Evolutionary conservation across 2,797 vertebrate species (phyloP).

Genomic region (Nothura maculosa): DNA sequence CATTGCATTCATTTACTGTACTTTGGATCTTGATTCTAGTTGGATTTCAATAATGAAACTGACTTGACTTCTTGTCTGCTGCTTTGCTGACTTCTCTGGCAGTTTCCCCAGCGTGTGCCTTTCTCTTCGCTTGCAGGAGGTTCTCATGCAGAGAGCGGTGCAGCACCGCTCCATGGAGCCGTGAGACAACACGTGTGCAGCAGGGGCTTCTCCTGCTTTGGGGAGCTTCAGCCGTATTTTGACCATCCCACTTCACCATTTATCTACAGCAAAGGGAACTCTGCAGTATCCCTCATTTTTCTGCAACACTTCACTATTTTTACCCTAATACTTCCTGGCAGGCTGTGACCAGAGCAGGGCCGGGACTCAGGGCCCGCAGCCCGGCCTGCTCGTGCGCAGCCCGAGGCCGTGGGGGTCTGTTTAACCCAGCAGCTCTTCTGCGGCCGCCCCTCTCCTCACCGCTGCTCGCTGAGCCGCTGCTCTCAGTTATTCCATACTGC

Average conservation of each 20-base stretch:
- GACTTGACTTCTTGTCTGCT: neutral
- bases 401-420: neutral
- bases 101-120: neutral
- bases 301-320: neutral
- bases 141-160: neutral
- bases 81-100: neutral
- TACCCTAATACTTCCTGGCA: neutral
- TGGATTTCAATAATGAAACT: constrained; percentile 17
- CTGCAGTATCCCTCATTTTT: neutral
- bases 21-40: neutral
- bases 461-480: neutral
- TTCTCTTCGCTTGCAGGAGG: neutral
- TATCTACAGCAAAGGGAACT: neutral
- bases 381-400: neutral
- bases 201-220: neutral
- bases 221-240: neutral
- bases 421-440: neutral
- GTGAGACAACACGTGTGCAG: neutral
- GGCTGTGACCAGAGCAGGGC: neutral
- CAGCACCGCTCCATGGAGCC: neutral
- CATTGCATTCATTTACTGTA: fast-evolving
- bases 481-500: neutral
- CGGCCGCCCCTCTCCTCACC: fast-evolving
- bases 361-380: neutral
- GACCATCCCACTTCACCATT: neutral